These are phyloP conservation scores for Trichechus manatus DNA, from an alignment of 2,113 vertebrate genomes.

Conservation along the genomic window DNA sequence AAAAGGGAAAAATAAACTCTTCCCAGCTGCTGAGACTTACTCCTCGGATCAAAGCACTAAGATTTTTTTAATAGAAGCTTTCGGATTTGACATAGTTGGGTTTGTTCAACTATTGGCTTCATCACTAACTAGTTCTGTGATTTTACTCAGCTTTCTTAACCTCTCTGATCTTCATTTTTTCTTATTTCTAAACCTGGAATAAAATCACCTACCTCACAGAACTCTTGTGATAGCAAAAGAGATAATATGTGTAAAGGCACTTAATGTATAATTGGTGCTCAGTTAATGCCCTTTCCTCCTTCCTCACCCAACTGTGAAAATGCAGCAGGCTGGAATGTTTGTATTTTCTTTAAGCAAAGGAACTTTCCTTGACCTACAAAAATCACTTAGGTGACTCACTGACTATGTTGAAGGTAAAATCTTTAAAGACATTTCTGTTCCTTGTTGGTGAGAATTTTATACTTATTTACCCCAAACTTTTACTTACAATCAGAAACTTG, in stretches of 20 bases:
- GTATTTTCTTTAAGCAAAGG: neutral
- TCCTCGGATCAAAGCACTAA: neutral
- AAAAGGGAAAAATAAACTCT: neutral
- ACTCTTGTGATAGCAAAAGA: neutral
- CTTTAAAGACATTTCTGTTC: neutral
- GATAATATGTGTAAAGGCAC: neutral
- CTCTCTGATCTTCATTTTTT: neutral
- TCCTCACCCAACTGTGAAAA: neutral
- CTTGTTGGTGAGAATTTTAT: neutral
- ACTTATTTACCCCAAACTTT: neutral
- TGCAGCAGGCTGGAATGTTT: neutral
- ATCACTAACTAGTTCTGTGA: neutral
- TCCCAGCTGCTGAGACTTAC: neutral
- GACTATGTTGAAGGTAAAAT: neutral
- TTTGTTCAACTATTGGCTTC: neutral
- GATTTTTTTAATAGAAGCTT: neutral
- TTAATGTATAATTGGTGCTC: neutral
- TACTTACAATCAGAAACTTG: neutral
- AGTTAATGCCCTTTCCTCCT: neutral
- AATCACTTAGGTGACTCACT: neutral
- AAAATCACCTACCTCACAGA: neutral
- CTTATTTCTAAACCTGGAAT: neutral
- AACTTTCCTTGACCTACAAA: neutral
- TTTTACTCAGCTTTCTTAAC: slow-evolving; percentile 12
- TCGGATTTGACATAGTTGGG: neutral